These are phyloP conservation scores for Uropetala carovei DNA, from an alignment of 2,888 invertebrate species.

Conservation along the genomic window DNA sequence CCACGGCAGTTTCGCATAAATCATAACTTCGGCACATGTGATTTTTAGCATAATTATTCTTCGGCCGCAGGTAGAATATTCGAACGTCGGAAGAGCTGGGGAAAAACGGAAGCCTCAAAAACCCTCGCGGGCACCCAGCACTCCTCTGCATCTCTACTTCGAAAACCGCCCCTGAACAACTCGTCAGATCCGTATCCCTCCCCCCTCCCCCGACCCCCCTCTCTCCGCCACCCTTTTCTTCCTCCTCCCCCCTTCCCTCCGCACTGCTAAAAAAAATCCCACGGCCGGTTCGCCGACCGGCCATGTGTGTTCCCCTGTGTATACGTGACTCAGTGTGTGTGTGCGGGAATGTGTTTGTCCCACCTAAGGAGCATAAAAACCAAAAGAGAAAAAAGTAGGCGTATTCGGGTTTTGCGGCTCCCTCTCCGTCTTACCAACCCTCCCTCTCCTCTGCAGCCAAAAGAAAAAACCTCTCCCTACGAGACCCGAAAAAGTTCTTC, in stretches of 20 bases:
- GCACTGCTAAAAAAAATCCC: conserved; percentile 22
- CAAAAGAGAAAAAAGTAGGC: conserved; percentile 59
- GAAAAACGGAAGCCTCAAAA: conserved; percentile 37
- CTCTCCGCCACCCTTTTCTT: neutral
- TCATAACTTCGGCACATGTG: neutral
- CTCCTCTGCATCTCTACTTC: neutral
- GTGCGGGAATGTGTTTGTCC: conserved; percentile 17
- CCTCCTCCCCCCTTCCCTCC: neutral
- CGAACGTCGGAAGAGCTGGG: neutral
- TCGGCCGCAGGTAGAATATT: neutral
- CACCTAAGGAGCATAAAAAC: conserved; percentile 58
- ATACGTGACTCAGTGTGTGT: conserved; percentile 43
- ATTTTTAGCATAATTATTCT: conserved; percentile 37
- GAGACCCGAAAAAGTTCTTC: too few species aligned
- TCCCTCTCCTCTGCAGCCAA: neutral
- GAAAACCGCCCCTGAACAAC: conserved; percentile 27
- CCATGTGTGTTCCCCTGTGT: conserved; percentile 19
- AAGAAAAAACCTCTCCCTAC: too few species aligned
- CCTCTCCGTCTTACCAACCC: neutral
- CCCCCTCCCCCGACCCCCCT: neutral
- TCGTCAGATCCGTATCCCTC: conserved; percentile 46
- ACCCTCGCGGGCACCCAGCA: neutral
- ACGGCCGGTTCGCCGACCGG: conserved; percentile 61
- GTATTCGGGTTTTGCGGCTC: conserved; percentile 55
- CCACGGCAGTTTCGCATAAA: too few species aligned